Percentiles rank a stretch among this genome's conserved stretches.
phyloP scores from a whole-genome alignment of 64 coral and sea anemone species.

The Pocillopora verrucosa region DNA sequence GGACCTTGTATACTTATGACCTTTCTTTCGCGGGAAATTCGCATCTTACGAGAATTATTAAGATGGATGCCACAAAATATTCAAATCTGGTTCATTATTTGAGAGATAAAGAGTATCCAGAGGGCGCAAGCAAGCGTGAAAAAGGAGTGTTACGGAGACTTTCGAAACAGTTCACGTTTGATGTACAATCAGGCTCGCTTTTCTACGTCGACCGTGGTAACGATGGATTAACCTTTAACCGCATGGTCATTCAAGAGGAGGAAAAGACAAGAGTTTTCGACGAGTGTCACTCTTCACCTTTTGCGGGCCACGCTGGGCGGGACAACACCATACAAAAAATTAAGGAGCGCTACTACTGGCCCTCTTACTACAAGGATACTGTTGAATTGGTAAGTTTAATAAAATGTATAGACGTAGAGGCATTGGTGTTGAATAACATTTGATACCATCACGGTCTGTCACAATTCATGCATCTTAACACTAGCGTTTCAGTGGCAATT shows the following conservation, averaged over 20 bases:
- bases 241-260: slow-evolving; percentile 19
- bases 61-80: too few species aligned
- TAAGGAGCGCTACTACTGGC: slow-evolving; percentile 45
- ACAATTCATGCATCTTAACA: too few species aligned
- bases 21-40: too few species aligned
- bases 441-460: background rate
- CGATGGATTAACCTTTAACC: background rate
- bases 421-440: background rate
- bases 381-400: slow-evolving; percentile 31
- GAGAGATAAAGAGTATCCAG: background rate
- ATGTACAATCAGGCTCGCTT: background rate
- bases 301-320: slow-evolving; percentile 49
- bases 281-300: slow-evolving; percentile 39
- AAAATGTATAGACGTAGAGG: background rate
- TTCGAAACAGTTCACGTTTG: slow-evolving; percentile 2
- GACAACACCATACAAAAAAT: slow-evolving; percentile 57
- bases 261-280: slow-evolving; percentile 36
- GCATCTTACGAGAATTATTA: too few species aligned
- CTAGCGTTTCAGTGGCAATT: too few species aligned
- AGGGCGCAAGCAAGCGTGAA: background rate
- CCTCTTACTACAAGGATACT: slow-evolving; percentile 44
- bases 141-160: slow-evolving; percentile 12
- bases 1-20: too few species aligned
- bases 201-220: background rate
- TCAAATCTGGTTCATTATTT: slow-evolving; percentile 2